These are phyloP conservation scores for Pseudochirops corinnae DNA, from an alignment of 2,797 vertebrate species.

Conservation along the genomic window DNA sequence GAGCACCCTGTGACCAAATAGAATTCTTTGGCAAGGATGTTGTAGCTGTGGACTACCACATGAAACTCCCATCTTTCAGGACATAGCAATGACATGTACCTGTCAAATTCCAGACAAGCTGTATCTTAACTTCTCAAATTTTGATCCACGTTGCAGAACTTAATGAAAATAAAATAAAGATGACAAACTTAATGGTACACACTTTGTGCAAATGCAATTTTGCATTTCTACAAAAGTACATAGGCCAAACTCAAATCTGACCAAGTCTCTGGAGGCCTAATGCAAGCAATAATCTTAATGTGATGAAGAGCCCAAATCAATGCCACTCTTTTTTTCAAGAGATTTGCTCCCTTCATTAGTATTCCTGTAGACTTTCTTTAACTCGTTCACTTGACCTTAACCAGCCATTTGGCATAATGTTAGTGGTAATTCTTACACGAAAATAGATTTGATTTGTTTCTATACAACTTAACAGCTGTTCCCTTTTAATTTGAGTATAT, in stretches of 20 bases:
- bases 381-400: not conserved
- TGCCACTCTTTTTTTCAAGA: not conserved
- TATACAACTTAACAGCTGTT: not conserved
- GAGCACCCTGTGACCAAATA: not conserved
- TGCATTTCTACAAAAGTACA: not conserved
- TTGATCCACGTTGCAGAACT: not conserved
- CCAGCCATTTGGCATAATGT: not conserved
- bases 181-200: not conserved
- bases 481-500: not conserved
- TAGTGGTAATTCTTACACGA: not conserved
- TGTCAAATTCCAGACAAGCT: not conserved
- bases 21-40: not conserved
- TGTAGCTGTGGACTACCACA: not conserved
- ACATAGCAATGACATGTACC: conserved; percentile 21
- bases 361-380: not conserved
- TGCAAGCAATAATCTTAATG: not conserved
- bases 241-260: conserved; percentile 23
- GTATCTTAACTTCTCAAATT: not conserved
- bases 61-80: not conserved
- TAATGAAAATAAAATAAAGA: conserved; percentile 21
- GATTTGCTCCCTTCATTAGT: not conserved
- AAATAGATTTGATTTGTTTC: conserved; percentile 42
- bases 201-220: not conserved
- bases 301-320: not conserved
- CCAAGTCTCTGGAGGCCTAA: not conserved